phyloP scores from a whole-genome alignment of 2,888 invertebrate species.

The Rhingia rostrata region DNA sequence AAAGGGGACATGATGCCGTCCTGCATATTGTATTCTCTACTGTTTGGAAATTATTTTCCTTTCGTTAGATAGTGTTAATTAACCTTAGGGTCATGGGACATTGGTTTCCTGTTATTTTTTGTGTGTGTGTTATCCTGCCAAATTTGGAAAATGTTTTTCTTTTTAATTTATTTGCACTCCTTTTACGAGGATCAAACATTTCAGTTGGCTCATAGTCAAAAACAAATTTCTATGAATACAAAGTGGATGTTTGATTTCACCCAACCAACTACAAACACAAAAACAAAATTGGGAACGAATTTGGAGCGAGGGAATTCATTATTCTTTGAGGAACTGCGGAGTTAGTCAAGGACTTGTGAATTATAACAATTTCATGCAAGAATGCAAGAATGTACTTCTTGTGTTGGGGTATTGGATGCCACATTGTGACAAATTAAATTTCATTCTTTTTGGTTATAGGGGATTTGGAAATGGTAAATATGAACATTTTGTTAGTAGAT shows the following conservation, averaged over 20 bases:
- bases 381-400: not conserved
- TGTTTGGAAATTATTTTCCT: slow-evolving; percentile 13
- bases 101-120: slow-evolving; percentile 19
- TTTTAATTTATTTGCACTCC: slow-evolving; percentile 25
- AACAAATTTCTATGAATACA: slow-evolving; percentile 38
- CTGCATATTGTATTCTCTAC: not conserved
- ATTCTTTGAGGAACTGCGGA: not conserved
- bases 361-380: not conserved
- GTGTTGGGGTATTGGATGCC: not conserved
- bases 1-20: slow-evolving; percentile 20
- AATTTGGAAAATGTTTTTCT: slow-evolving; percentile 25
- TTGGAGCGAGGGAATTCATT: slow-evolving; percentile 16
- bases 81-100: slow-evolving; percentile 60
- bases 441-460: not conserved
- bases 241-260: slow-evolving; percentile 21
- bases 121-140: slow-evolving; percentile 31
- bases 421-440: not conserved
- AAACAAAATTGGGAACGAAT: not conserved
- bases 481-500: too few species aligned
- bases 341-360: not conserved
- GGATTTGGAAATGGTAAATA: too few species aligned
- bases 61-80: slow-evolving; percentile 55
- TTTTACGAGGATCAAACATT: slow-evolving; percentile 10
- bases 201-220: slow-evolving; percentile 42
- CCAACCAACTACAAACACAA: not conserved